Base-by-base conservation (phyloP, 2,113 vertebrate genomes). In the Tychaedon coryphoeus region DNA sequence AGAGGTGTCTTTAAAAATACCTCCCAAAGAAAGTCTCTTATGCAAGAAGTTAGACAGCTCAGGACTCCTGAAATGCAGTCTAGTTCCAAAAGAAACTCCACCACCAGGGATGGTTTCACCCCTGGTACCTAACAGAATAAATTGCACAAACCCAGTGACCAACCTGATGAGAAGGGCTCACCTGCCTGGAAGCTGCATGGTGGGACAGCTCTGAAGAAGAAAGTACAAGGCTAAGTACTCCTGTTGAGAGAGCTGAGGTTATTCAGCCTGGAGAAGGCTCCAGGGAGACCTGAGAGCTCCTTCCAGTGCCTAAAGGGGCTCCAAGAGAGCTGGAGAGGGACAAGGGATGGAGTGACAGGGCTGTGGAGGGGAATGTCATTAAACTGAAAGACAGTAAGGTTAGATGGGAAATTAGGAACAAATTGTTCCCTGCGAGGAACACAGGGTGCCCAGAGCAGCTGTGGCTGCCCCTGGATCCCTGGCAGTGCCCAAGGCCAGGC, bases 1-100 rank as follows among this genome's bases (percentile, higher is more conserved):
- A 40, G 75, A 86, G 22, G 90, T 57, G 31, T 36, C 90, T 96
- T 74, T 71, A 93, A 95, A 96, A 96, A 95, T 88, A 94, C 34
- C 82, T 86, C 85, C 24, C 54, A 8, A 64, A 95, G 60, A 92
- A 95, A 90, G 85, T 60, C 56, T 88, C 82, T 96, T 90, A 92
- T 88, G 93, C 78, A 95, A 93, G 92, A 73, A 94, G 66, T 92
- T 33, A 61, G 67, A 28, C 48, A 91, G 92, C 29, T 92, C 57
- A 85, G 73, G 86, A 19, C 48, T 79, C 40, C 78, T 71, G 67
- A 91, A 53, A 65, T 72, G 54, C 57, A 95, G 86, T 15, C 78
- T 72, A 13, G 58, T 13, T 79, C 8, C 2, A 31, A 50, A 69
- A 47, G 81, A 5, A 86, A 54, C 85, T 91, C 80, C 71, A 69